Percentiles rank a stretch among this genome's conserved stretches.
Conservation (phyloP, 2,888 invertebrate species). For the Volucella zonaria region DNA sequence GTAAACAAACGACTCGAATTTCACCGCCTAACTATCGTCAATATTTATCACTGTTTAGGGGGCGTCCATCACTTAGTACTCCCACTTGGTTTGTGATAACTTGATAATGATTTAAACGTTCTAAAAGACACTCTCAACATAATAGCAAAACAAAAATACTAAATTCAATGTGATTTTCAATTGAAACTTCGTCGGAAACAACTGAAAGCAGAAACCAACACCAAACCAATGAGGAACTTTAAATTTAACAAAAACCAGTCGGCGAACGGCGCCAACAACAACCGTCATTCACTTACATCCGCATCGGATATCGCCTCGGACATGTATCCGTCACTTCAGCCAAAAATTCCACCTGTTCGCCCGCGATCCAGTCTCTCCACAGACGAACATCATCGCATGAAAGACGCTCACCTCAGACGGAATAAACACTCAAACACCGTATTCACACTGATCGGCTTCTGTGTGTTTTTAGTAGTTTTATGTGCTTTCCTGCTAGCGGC, state of each 20-base stretch:
- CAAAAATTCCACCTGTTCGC: constrained; percentile 78
- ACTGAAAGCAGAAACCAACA: neutral
- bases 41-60: neutral
- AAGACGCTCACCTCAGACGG: constrained; percentile 75
- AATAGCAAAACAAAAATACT: neutral
- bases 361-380: constrained; percentile 81
- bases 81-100: neutral
- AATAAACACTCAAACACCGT: constrained; percentile 78
- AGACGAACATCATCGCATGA: constrained; percentile 80
- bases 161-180: constrained; percentile 54
- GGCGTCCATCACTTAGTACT: neutral
- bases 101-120: neutral
- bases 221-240: constrained; percentile 47
- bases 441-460: constrained; percentile 80
- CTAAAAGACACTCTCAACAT: neutral
- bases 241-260: constrained; percentile 69
- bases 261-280: constrained; percentile 50
- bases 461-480: constrained; percentile 80
- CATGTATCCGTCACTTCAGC: constrained; percentile 79
- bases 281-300: constrained; percentile 59
- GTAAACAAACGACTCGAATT: too few relatives aligned
- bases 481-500: constrained; percentile 80
- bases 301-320: constrained; percentile 65
- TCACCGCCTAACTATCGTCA: too few relatives aligned
- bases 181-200: neutral